Evolutionary conservation across 2,113 vertebrate species (phyloP).

Genomic region (Crotalus helleri): DNA sequence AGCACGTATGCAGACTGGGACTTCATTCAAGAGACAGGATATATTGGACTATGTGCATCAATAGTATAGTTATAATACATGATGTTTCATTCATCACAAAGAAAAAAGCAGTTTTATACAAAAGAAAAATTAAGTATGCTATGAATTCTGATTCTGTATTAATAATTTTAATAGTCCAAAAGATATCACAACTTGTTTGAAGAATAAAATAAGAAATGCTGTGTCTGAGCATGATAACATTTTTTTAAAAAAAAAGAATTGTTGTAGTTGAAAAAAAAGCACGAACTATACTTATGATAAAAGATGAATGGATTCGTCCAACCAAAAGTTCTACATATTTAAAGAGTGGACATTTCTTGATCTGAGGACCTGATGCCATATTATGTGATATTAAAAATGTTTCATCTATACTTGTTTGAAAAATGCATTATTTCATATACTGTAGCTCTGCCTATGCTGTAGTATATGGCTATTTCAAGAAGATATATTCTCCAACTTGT

Average conservation of each 20-base stretch:
- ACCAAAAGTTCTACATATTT: neutral
- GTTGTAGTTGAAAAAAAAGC: no score
- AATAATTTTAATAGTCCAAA: neutral
- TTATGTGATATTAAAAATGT: neutral
- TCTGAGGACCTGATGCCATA: neutral
- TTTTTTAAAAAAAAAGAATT: neutral
- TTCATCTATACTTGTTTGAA: neutral
- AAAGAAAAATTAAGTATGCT: neutral
- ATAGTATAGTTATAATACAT: neutral
- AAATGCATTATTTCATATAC: neutral
- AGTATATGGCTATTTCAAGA: neutral
- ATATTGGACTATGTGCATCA: neutral
- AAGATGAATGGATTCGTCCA: neutral
- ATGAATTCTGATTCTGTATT: neutral
- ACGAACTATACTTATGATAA: no score
- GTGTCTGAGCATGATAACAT: slow-evolving; percentile 26
- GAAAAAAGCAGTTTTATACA: neutral
- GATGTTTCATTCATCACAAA: neutral
- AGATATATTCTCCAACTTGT: neutral
- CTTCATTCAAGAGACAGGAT: fast-evolving
- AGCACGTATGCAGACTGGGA: fast-evolving
- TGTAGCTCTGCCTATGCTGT: neutral
- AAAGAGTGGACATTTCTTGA: neutral
- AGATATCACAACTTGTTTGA: neutral
- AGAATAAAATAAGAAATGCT: slow-evolving; percentile 13